Evolutionary conservation across 2,113 vertebrate species (phyloP).

Genomic region (Scomber japonicus): DNA sequence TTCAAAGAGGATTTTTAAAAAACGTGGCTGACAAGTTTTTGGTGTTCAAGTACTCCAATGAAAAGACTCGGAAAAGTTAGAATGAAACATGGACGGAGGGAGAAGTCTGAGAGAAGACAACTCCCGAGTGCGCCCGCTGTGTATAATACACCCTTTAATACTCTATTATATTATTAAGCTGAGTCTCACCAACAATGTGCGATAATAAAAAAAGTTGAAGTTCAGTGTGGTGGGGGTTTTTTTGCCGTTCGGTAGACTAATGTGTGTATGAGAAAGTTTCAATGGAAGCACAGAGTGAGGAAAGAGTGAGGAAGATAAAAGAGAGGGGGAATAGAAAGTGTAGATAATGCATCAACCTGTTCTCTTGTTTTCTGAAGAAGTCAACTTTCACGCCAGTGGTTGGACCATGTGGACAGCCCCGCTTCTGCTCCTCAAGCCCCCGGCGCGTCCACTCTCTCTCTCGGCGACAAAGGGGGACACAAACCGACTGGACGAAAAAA

Average conservation of each 20-base stretch:
- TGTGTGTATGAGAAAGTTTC: conserved; percentile 50
- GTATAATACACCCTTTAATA: background rate
- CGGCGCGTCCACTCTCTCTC: conserved; percentile 82
- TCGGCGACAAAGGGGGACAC: conserved; percentile 75
- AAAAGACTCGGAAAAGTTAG: conserved; percentile 16
- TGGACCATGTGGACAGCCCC: conserved; percentile 88
- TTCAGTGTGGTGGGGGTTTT: background rate
- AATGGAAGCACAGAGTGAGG: conserved; percentile 46
- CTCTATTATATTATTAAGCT: conserved; percentile 12
- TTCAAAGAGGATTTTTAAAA: conserved; percentile 40
- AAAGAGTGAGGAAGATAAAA: background rate
- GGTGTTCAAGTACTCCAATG: background rate
- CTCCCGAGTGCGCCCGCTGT: background rate
- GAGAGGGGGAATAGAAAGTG: conserved; percentile 45
- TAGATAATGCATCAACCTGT: conserved; percentile 86
- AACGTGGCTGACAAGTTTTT: conserved; percentile 41
- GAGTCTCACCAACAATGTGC: conserved; percentile 59
- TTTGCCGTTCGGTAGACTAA: background rate
- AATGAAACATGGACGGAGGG: conserved; percentile 39
- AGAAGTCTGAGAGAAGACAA: conserved; percentile 17
- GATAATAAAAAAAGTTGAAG: conserved; percentile 48
- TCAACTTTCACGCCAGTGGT: conserved; percentile 88
- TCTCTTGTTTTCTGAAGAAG: conserved; percentile 87
- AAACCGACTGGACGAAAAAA: conserved; percentile 71
- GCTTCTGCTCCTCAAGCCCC: conserved; percentile 84